A percentile compares a stretch with the other conserved stretches of the same genome.
Evolutionary conservation across 2,113 vertebrate species (phyloP).

Genomic region (Lampris incognitus): DNA sequence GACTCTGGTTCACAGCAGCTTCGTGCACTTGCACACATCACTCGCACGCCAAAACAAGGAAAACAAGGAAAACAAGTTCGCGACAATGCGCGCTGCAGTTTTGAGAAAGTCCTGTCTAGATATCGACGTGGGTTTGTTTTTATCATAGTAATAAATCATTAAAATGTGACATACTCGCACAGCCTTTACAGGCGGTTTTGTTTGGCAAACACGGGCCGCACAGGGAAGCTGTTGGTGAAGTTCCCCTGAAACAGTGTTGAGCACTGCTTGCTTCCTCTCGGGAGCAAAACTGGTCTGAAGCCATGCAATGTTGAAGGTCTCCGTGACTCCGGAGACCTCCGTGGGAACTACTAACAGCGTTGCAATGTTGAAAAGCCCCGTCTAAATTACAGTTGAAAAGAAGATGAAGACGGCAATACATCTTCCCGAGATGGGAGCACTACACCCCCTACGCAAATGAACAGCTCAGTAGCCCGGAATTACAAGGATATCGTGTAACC

Average conservation of each 20-base stretch:
- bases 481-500: background rate
- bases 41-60: no score
- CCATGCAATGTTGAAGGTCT: background rate
- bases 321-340: slow-evolving; percentile 2
- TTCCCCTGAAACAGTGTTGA: background rate
- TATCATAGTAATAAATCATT: no score
- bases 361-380: background rate
- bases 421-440: no score
- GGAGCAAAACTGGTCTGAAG: background rate
- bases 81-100: background rate
- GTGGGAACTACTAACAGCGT: slow-evolving; percentile 25
- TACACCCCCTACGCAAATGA: background rate
- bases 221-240: background rate
- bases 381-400: slow-evolving; percentile 18
- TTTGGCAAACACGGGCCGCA: background rate
- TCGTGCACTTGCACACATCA: no score
- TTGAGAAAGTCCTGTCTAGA: background rate
- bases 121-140: no score
- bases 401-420: no score
- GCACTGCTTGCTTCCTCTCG: no score
- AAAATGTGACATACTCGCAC: no score
- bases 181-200: no score
- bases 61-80: no score
- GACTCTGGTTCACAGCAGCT: no score
- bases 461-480: background rate